Evolutionary conservation across 2,113 vertebrate genomes (phyloP).

Genomic region (Heterotis niloticus): DNA sequence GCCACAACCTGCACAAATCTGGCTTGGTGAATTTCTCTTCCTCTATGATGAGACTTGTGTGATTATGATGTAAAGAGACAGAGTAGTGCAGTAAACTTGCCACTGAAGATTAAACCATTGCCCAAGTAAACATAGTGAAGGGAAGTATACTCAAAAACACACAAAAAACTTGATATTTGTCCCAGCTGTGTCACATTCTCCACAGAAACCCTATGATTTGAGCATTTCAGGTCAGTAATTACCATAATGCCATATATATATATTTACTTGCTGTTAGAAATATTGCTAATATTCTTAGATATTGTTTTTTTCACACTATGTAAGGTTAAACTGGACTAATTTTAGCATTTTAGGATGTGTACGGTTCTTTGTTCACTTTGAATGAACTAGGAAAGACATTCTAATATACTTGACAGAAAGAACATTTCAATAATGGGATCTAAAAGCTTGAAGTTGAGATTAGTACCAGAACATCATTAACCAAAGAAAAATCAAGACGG

Average conservation of each 20-base stretch:
- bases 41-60: too few relatives aligned
- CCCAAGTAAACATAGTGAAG: background rate
- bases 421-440: background rate
- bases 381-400: background rate
- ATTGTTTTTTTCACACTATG: background rate
- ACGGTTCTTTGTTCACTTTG: background rate
- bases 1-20: too few relatives aligned
- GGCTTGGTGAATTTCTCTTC: too few relatives aligned
- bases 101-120: background rate
- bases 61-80: too few relatives aligned
- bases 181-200: background rate
- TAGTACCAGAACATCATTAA: background rate
- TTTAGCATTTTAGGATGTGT: background rate
- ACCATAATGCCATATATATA: background rate
- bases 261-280: background rate
- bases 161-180: background rate
- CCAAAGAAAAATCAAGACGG: background rate
- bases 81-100: too few relatives aligned
- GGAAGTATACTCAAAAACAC: background rate
- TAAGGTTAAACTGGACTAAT: conserved; percentile 3
- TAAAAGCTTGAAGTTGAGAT: background rate
- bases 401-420: background rate
- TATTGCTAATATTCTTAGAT: background rate
- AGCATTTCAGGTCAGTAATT: background rate
- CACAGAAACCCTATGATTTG: background rate